phyloP scores from a whole-genome alignment of 2,888 invertebrate genomes.

The Oscheius myriophilus region DNA sequence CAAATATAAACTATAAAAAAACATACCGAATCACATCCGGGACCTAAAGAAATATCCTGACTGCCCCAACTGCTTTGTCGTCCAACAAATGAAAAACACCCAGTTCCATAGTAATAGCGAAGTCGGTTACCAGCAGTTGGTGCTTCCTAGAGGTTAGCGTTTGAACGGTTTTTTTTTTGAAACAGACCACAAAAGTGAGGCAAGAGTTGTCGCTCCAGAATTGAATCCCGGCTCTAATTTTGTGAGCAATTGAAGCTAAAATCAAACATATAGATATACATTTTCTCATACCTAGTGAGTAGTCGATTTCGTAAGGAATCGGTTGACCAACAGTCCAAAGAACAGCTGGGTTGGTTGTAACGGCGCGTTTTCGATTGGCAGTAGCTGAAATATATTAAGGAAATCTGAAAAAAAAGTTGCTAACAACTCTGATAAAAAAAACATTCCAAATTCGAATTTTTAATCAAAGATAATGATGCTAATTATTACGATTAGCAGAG shows the following conservation, averaged over 20 bases:
- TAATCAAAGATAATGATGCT: no score
- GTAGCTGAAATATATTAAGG: neutral
- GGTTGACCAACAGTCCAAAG: slow-evolving; percentile 34
- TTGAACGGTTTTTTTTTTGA: no score
- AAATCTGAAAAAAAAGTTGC: slow-evolving; percentile 4
- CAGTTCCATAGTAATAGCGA: slow-evolving; percentile 35
- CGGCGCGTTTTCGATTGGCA: slow-evolving; percentile 33
- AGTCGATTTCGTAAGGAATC: slow-evolving; percentile 42
- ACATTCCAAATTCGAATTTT: no score
- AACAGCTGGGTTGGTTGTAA: slow-evolving; percentile 30
- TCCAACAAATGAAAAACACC: slow-evolving; percentile 52
- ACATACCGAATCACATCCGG: slow-evolving; percentile 43
- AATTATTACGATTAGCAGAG: no score
- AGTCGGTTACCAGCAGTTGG: slow-evolving; percentile 31
- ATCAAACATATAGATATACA: no score
- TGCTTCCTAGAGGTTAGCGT: no score
- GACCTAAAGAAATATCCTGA: slow-evolving; percentile 45
- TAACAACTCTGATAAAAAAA: no score
- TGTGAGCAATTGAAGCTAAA: slow-evolving; percentile 16
- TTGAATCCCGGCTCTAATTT: slow-evolving; percentile 40
- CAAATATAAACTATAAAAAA: no score
- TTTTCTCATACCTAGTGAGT: slow-evolving; percentile 33
- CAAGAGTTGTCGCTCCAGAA: slow-evolving; percentile 51
- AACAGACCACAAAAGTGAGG: slow-evolving; percentile 32
- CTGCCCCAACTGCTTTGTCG: slow-evolving; percentile 34